Evolutionary conservation across 2,797 vertebrate genomes (phyloP).

Genomic region (Tolypeutes matacus): DNA sequence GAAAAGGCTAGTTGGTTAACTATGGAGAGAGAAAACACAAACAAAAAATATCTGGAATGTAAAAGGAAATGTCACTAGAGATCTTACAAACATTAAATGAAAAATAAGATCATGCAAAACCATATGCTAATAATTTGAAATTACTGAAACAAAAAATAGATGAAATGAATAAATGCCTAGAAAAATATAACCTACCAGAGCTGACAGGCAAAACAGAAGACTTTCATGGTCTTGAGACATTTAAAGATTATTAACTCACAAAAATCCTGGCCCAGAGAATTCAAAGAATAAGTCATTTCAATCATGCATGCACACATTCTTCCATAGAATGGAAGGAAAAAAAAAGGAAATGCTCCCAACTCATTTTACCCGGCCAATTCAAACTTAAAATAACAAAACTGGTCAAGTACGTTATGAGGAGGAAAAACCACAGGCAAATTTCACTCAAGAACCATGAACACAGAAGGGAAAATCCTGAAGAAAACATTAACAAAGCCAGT

Average conservation of each 20-base stretch:
- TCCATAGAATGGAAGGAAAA: background rate
- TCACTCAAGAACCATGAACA: background rate
- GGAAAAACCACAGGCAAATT: constrained; percentile 19
- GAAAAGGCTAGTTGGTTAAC: background rate
- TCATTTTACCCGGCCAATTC: constrained; percentile 16
- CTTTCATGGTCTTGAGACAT: background rate
- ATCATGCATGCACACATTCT: background rate
- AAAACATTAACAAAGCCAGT: constrained; percentile 33
- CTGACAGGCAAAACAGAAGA: background rate
- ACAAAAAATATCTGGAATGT: background rate
- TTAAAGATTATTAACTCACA: no score
- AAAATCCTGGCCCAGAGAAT: background rate
- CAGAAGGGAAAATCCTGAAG: constrained; percentile 20
- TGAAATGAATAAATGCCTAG: background rate
- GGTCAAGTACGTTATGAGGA: background rate
- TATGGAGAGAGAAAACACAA: background rate
- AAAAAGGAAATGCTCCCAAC: background rate
- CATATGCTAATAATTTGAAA: background rate
- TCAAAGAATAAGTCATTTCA: constrained; percentile 31
- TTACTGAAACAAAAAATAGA: background rate
- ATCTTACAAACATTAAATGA: background rate
- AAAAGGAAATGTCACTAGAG: background rate
- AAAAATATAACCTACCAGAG: background rate
- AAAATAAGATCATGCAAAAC: background rate
- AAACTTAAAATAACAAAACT: constrained; percentile 18